Percentiles rank a stretch among this genome's conserved stretches.
Conservation (phyloP, 1,140 invertebrate genomes). For the Gryllus bimaculatus region DNA sequence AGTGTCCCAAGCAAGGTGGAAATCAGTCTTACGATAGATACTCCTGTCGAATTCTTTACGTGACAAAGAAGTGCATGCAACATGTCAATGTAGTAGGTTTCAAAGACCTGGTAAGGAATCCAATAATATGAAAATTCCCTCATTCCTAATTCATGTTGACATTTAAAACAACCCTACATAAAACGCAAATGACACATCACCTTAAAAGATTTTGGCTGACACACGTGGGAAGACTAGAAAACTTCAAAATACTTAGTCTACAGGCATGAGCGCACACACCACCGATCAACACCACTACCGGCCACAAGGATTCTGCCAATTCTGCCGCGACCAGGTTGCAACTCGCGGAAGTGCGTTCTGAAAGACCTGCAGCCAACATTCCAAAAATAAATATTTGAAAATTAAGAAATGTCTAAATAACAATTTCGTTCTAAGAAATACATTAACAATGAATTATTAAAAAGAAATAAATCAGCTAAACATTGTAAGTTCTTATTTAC, state of each 20-base stretch:
- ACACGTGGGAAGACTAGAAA: background rate
- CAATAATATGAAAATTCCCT: no score
- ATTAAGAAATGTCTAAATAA: no score
- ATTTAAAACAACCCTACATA: background rate
- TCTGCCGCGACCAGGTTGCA: background rate
- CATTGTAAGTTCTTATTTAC: no score
- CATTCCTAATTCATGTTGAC: background rate
- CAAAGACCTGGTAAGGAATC: no score
- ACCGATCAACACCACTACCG: background rate
- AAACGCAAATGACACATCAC: background rate
- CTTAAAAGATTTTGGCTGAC: background rate
- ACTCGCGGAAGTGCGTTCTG: background rate
- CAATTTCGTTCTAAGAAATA: no score
- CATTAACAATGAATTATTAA: no score
- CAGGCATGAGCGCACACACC: background rate
- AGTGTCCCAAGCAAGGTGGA: no score
- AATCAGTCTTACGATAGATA: no score
- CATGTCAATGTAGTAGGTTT: no score
- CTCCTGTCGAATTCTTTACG: no score
- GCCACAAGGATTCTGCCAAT: background rate
- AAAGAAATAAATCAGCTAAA: no score
- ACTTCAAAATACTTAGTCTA: background rate
- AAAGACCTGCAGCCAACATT: background rate
- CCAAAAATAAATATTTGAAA: background rate
- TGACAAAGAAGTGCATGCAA: no score